These are phyloP conservation scores for Stratiomys singularior DNA, from an alignment of 2,888 invertebrate species.

Conservation along the genomic window DNA sequence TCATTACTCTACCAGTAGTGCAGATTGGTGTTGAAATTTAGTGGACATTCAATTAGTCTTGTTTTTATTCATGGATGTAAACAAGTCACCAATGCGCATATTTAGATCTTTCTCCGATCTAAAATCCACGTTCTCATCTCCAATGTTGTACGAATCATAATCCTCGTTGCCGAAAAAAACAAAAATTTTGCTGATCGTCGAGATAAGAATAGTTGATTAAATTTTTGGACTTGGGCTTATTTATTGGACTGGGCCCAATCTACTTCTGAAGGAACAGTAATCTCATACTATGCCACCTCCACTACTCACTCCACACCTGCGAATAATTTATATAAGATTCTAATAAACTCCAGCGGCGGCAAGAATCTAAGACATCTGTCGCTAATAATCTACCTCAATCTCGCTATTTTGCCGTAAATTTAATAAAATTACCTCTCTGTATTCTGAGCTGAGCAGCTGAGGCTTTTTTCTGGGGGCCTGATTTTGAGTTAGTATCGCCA, in stretches of 20 bases:
- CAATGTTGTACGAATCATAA: too few relatives aligned
- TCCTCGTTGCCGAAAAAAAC: background rate
- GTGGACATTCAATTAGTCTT: too few relatives aligned
- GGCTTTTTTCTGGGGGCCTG: constrained; percentile 87
- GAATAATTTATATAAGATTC: background rate
- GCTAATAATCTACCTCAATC: too few relatives aligned
- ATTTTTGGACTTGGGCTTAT: background rate
- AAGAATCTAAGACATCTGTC: too few relatives aligned
- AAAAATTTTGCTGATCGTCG: constrained; percentile 44
- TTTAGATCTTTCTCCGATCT: too few relatives aligned
- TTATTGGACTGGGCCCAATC: background rate
- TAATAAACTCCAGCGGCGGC: too few relatives aligned
- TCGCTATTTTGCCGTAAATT: too few relatives aligned
- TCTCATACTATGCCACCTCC: constrained; percentile 7
- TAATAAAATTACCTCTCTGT: constrained; percentile 82
- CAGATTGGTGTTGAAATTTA: too few relatives aligned
- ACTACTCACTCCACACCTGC: constrained; percentile 17
- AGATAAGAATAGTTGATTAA: constrained; percentile 25
- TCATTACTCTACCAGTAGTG: too few relatives aligned
- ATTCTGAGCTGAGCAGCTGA: constrained; percentile 97
- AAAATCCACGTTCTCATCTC: too few relatives aligned
- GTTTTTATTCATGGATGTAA: too few relatives aligned
- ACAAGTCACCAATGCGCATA: too few relatives aligned
- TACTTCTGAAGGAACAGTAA: background rate
- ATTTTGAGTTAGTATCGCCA: constrained; percentile 84